Evolutionary conservation across 2,113 vertebrate genomes (phyloP), one percentile per base, ranked within the genome.

Genomic region (Xenus cinereus): DNA sequence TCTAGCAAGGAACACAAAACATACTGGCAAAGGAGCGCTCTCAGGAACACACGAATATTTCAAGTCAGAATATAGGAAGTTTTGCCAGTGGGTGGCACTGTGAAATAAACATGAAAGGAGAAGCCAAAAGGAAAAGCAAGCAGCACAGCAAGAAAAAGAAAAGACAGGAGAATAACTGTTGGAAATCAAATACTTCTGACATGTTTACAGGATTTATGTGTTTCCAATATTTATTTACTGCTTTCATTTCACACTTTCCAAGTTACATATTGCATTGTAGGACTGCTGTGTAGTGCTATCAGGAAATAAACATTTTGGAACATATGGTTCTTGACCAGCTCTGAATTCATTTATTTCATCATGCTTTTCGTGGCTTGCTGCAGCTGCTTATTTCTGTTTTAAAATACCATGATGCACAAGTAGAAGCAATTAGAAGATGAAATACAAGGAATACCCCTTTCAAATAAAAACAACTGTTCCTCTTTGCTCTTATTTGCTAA

Each of bases 181-280:
- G 62, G 71, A 80, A 92, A 92, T 71, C 74, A 73, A 77, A 59
- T 75, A 64, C 35, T 90, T 89, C 71, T 95, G 90, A 84, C 30
- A 39, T 26, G 33, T 81, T 79, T 93, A 84, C 62, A 48, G 32
- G 66, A 90, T 73, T 79, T 84, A 73, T 32, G 60, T 10, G 28
- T 75, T 89, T 59, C 67, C 60, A 92, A 3, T 77, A 75, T 75
- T 88, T 84, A 85, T 93, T 94, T 92, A 95, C 69, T 82, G 79
- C 37, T 94, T 90, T 87, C 89, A 92, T 86, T 95, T 97, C 79
- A 91, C 79, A 91, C 74, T 81, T 93, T 92, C 57, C 68, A 74
- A 45, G 20, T 85, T 92, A 93, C 89, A 95, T 69, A 93, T 64
- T 95, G 73, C 54, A 95, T 95, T 93, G 53, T 94, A 84, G 89